Conservation (phyloP, 2,888 invertebrate genomes). For the Atethmia centrago region DNA sequence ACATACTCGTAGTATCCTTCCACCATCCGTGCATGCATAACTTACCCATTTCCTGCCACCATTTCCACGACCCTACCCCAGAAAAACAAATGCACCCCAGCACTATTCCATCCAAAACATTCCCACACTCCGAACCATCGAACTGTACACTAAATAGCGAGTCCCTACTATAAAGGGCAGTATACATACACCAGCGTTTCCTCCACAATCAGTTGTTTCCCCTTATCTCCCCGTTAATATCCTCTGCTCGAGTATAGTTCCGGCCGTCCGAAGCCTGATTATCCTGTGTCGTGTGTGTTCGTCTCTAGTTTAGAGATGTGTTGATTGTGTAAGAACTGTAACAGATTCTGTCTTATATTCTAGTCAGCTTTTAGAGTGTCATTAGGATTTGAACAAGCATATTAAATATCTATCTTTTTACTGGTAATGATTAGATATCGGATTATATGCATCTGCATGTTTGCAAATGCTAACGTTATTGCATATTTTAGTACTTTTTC, state of each 20-base stretch:
- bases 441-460: too few species aligned
- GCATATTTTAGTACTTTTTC: too few species aligned
- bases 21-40: conserved; percentile 19
- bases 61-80: conserved; percentile 1
- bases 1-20: background rate
- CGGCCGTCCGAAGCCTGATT: conserved; percentile 64
- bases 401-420: too few species aligned
- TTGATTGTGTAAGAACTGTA: conserved; percentile 34
- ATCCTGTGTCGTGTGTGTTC: conserved; percentile 57
- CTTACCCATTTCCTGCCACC: conserved; percentile 6
- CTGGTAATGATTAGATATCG: too few species aligned
- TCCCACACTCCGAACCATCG: conserved; percentile 63
- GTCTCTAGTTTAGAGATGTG: conserved; percentile 36
- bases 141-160: conserved; percentile 55
- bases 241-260: conserved; percentile 69
- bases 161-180: conserved; percentile 55
- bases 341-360: background rate
- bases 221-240: conserved; percentile 71
- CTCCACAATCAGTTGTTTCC: conserved; percentile 70
- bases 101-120: conserved; percentile 50
- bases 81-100: conserved; percentile 38
- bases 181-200: conserved; percentile 58
- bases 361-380: background rate
- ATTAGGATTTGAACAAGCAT: too few species aligned
- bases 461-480: too few species aligned